Percentiles rank a stretch among this genome's conserved stretches.
These are phyloP conservation scores for Eidolon helvum DNA, from an alignment of 2,113 vertebrate genomes.

Conservation along the genomic window DNA sequence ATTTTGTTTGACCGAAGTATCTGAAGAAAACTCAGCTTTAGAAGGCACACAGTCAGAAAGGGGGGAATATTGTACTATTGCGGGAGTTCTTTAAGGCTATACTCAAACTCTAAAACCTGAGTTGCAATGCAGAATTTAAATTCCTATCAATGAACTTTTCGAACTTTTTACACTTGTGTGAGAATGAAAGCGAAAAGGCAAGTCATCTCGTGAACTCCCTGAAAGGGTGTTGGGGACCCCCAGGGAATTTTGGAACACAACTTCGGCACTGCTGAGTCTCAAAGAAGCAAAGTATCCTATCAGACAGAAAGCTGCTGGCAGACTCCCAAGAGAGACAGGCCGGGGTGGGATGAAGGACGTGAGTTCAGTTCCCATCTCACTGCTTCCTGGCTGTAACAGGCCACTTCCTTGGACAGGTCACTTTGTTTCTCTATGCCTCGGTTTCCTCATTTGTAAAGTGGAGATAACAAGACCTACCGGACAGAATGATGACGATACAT, in stretches of 20 bases:
- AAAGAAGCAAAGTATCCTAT: not conserved
- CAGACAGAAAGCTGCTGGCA: not conserved
- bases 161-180: not conserved
- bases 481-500: not conserved
- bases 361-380: not conserved
- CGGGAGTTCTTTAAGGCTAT: not conserved
- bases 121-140: not conserved
- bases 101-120: not conserved
- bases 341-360: not conserved
- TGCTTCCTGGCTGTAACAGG: not conserved
- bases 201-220: not conserved
- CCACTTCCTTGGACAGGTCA: too few species aligned
- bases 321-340: not conserved
- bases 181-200: not conserved
- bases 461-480: not conserved
- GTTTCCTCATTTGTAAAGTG: not conserved
- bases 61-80: accelerated
- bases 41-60: not conserved
- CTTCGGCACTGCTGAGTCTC: not conserved
- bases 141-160: not conserved
- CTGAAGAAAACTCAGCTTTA: not conserved
- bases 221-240: not conserved
- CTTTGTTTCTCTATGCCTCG: not conserved
- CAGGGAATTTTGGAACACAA: not conserved
- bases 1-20: not conserved